Percentiles rank a stretch among this genome's conserved stretches.
Conservation (phyloP, 2,113 vertebrate species). For the Synchiropus splendidus region DNA sequence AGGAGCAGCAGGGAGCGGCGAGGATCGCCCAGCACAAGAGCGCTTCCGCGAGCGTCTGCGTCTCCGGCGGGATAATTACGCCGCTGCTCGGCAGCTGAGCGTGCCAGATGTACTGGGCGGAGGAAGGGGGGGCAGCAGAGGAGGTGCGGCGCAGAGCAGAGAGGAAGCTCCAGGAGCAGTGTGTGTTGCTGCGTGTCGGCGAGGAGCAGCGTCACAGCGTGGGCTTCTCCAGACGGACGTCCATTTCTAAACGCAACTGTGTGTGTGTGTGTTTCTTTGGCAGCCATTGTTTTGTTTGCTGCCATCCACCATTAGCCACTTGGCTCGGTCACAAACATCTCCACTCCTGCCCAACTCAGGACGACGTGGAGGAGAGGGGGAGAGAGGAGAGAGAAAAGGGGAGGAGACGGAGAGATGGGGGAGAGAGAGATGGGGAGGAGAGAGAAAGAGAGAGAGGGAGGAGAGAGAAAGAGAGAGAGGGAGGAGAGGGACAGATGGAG, state of each 20-base stretch:
- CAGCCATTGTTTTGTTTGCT: slow-evolving; percentile 64
- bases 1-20: slow-evolving; percentile 70
- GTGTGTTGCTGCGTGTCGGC: background rate
- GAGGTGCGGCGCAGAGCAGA: slow-evolving; percentile 78
- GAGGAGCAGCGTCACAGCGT: slow-evolving; percentile 9
- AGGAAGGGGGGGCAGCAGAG: slow-evolving; percentile 71
- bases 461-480: slow-evolving; percentile 7
- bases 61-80: slow-evolving; percentile 98
- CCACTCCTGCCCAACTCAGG: slow-evolving; percentile 37
- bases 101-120: slow-evolving; percentile 98
- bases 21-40: slow-evolving; percentile 55
- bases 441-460: slow-evolving; percentile 8
- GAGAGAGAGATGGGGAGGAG: slow-evolving; percentile 1
- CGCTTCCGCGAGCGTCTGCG: slow-evolving; percentile 54
- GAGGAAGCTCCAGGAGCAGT: slow-evolving; percentile 67
- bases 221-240: slow-evolving; percentile 29
- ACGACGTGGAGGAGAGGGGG: slow-evolving; percentile 8
- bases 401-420: too few species aligned
- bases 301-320: slow-evolving; percentile 94
- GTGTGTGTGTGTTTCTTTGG: slow-evolving; percentile 43
- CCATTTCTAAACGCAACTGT: slow-evolving; percentile 23
- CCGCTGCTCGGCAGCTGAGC: slow-evolving; percentile 98
- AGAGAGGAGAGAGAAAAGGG: slow-evolving; percentile 5
- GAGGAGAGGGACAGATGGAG: slow-evolving; percentile 1
- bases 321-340: slow-evolving; percentile 86